Percentiles rank a stretch among this genome's conserved stretches.
phyloP scores from a whole-genome alignment of 2,797 vertebrate genomes.

The Pteronotus mesoamericanus region DNA sequence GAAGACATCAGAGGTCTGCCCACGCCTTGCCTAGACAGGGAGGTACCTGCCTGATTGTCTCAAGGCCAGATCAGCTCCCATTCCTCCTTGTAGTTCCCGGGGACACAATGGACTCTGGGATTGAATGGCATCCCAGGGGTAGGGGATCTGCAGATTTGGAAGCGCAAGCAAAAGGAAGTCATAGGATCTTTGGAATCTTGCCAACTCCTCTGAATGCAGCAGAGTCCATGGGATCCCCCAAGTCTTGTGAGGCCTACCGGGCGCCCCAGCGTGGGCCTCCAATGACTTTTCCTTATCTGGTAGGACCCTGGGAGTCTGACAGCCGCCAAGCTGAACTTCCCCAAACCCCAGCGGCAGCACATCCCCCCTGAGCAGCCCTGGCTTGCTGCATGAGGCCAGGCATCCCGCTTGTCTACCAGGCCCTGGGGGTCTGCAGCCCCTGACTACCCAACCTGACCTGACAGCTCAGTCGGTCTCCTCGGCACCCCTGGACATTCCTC shows the following conservation, averaged over 20 bases:
- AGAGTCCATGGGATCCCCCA: background rate
- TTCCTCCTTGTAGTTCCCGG: background rate
- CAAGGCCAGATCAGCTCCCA: background rate
- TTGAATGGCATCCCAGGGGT: background rate
- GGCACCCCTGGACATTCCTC: background rate
- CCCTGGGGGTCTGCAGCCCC: background rate
- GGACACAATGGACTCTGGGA: background rate
- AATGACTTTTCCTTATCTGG: background rate
- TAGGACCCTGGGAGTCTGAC: background rate
- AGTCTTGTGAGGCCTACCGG: background rate
- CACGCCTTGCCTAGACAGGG: background rate
- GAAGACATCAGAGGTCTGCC: background rate
- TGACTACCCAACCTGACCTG: background rate
- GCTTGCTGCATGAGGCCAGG: background rate
- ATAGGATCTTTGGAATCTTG: background rate
- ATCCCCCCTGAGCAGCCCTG: background rate
- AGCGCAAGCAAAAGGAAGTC: background rate
- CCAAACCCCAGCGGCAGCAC: background rate
- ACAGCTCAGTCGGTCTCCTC: background rate
- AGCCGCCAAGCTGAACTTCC: background rate
- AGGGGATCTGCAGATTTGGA: background rate
- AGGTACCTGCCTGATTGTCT: background rate
- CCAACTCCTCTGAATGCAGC: background rate
- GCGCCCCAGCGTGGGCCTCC: background rate
- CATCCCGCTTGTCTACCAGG: background rate